phyloP scores from a whole-genome alignment of 2,113 vertebrate species.

The Cromileptes altivelis region DNA sequence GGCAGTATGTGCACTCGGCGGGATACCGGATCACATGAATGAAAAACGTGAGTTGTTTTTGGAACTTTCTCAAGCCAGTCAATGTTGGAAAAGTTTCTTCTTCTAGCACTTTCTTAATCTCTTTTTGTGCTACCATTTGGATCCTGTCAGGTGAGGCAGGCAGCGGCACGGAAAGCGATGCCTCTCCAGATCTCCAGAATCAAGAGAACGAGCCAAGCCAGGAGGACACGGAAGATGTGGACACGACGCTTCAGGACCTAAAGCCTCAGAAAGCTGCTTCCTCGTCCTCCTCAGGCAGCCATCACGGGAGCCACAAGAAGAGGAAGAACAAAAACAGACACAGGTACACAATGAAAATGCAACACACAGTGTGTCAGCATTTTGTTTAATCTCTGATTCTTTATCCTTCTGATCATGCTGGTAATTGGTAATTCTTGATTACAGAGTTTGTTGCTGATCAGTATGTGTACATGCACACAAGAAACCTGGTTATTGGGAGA shows the following conservation, averaged over 20 bases:
- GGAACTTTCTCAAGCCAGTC: background rate
- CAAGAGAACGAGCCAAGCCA: constrained; percentile 97
- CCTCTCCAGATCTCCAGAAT: constrained; percentile 98
- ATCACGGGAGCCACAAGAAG: constrained; percentile 99
- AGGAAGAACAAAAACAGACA: constrained; percentile 99
- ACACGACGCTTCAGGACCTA: constrained; percentile 93
- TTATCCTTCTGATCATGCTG: background rate
- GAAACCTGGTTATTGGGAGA: background rate
- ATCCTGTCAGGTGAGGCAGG: constrained; percentile 90
- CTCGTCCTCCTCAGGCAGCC: constrained; percentile 94
- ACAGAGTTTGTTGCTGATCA: background rate
- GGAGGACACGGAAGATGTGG: constrained; percentile 95
- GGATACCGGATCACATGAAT: constrained; percentile 97
- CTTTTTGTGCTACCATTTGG: background rate
- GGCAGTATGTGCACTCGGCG: constrained; percentile 96
- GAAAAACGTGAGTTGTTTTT: constrained; percentile 92
- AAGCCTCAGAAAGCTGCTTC: constrained; percentile 98
- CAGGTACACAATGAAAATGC: constrained; percentile 86
- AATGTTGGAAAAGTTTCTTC: background rate
- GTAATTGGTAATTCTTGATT: background rate
- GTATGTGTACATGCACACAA: background rate
- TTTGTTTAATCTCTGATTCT: background rate
- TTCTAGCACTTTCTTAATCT: background rate
- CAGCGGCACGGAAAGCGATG: constrained; percentile 97
- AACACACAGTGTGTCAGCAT: background rate